phyloP scores from a whole-genome alignment of 2,797 vertebrate species.

The Acomys russatus region DNA sequence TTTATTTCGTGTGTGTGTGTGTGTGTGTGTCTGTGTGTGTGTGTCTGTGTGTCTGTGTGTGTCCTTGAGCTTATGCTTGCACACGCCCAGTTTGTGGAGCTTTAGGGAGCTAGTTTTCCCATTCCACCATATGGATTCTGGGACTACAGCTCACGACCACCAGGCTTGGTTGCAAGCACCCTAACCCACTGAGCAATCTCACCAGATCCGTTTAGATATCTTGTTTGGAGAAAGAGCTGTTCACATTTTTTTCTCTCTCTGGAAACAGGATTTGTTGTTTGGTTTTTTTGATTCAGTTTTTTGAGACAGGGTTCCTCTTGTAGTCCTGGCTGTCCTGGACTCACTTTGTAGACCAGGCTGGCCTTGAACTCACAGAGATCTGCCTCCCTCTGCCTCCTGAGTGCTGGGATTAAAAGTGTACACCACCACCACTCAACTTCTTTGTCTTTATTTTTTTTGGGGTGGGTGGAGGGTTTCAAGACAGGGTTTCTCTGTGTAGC shows the following conservation, averaged over 20 bases:
- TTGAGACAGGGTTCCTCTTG: no score
- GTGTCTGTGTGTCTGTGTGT: neutral
- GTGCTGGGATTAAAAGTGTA: no score
- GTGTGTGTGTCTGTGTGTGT: neutral
- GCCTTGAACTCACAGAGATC: no score
- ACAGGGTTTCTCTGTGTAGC: no score
- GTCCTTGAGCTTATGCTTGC: neutral
- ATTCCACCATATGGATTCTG: neutral
- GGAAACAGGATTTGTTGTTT: neutral
- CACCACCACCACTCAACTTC: no score
- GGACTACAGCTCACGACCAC: neutral
- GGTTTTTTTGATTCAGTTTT: neutral
- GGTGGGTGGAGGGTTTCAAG: no score
- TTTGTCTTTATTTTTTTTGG: no score
- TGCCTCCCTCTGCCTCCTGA: no score
- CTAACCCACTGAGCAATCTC: neutral
- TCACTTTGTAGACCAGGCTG: no score
- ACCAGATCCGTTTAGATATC: neutral
- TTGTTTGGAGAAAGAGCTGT: neutral
- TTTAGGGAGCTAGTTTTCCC: neutral
- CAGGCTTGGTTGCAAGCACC: neutral
- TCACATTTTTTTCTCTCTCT: neutral
- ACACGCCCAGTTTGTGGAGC: neutral
- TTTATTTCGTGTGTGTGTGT: no score
- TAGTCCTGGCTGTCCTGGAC: no score